These are phyloP conservation scores for Leptinotarsa texana DNA, from an alignment of 1,140 invertebrate genomes.

Conservation along the genomic window DNA sequence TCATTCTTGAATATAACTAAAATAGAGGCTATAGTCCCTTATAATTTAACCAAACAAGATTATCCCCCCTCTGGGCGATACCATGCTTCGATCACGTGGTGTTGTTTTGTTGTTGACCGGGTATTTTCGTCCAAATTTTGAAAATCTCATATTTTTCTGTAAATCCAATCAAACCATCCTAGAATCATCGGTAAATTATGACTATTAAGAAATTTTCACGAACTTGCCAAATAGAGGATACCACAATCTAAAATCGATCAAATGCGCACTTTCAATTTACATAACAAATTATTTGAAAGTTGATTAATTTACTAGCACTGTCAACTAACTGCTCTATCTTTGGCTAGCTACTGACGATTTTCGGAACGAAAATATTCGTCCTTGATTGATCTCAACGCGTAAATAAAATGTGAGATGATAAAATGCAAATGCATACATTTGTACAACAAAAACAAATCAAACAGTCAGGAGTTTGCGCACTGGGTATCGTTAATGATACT, in stretches of 20 bases:
- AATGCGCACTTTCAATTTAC: slow-evolving; percentile 15
- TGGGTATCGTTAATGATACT: too few species aligned
- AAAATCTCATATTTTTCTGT: not conserved
- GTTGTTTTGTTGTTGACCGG: slow-evolving; percentile 48
- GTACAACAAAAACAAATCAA: not conserved
- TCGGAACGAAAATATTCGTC: not conserved
- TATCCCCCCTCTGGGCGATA: slow-evolving; percentile 29
- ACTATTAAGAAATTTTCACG: not conserved
- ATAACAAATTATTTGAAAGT: not conserved
- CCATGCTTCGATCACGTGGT: slow-evolving; percentile 50
- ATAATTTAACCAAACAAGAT: slow-evolving; percentile 21
- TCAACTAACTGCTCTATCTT: not conserved
- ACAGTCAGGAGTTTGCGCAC: too few species aligned
- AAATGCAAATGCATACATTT: not conserved
- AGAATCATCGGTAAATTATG: not conserved
- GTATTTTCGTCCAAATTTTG: slow-evolving; percentile 27
- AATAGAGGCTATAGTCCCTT: slow-evolving; percentile 40
- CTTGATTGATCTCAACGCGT: not conserved
- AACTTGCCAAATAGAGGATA: not conserved
- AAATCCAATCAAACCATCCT: not conserved
- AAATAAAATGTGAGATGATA: not conserved
- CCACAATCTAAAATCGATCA: not conserved
- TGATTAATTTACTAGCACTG: slow-evolving; percentile 2
- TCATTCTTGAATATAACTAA: slow-evolving; percentile 40
- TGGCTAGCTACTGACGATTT: not conserved